phyloP scores from a whole-genome alignment of 2,113 vertebrate genomes.

The Platysternon megacephalum region DNA sequence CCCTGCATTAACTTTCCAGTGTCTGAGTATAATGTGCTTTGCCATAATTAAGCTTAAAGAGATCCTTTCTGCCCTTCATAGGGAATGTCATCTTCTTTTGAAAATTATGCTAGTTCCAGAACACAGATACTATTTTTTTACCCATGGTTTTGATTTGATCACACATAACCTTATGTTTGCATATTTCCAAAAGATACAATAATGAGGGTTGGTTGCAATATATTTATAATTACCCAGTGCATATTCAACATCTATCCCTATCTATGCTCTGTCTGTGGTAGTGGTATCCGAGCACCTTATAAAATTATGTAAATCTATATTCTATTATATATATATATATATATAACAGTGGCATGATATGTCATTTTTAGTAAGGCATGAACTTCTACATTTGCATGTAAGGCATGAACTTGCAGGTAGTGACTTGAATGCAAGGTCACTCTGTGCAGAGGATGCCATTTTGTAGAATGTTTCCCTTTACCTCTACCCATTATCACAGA shows the following conservation, averaged over 20 bases:
- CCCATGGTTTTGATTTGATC: background rate
- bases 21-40: background rate
- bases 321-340: no score
- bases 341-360: no score
- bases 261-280: background rate
- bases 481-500: background rate
- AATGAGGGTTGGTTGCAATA: background rate
- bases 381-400: no score
- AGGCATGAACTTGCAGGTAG: no score
- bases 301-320: background rate
- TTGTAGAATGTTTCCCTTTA: background rate
- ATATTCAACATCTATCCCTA: background rate
- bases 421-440: no score
- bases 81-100: constrained; percentile 20
- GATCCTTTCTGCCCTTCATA: background rate
- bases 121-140: background rate
- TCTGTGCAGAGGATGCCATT: no score
- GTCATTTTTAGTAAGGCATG: no score
- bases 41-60: constrained; percentile 27
- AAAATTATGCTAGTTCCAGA: constrained; percentile 14
- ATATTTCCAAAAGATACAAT: background rate
- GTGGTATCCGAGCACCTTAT: background rate
- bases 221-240: background rate
- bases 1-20: constrained; percentile 7
- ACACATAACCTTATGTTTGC: background rate